Evolutionary conservation across 2,113 vertebrate species (phyloP).

Genomic region (Gymnocephalus cernua): DNA sequence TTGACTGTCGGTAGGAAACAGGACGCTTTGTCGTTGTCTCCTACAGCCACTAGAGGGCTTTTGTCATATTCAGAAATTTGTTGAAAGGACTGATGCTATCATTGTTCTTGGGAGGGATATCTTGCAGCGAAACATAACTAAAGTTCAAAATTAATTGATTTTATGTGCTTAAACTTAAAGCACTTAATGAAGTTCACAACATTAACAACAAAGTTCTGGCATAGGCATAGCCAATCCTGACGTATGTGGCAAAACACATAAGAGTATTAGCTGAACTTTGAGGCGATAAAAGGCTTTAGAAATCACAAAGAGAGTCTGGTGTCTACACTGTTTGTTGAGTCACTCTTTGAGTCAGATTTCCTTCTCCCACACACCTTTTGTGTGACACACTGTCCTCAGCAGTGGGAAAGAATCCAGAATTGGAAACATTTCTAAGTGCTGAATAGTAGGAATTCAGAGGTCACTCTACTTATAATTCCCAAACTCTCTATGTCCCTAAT

Average conservation of each 20-base stretch:
- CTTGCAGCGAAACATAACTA: neutral
- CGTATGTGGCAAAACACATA: neutral
- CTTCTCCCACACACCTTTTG: conserved; percentile 54
- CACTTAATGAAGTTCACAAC: neutral
- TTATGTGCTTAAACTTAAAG: conserved; percentile 2
- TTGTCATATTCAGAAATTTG: neutral
- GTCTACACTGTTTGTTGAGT: conserved; percentile 25
- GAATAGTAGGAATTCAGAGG: conserved; percentile 63
- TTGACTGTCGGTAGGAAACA: neutral
- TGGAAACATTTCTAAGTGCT: conserved; percentile 53
- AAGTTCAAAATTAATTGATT: neutral
- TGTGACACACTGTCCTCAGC: conserved; percentile 52
- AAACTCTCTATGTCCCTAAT: conserved; percentile 63
- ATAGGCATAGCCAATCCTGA: neutral
- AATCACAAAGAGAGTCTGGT: conserved; percentile 17
- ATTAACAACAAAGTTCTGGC: neutral
- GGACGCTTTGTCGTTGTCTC: neutral
- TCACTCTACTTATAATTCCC: conserved; percentile 62
- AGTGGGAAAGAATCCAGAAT: conserved; percentile 56
- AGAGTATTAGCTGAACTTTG: neutral
- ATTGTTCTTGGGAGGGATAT: neutral
- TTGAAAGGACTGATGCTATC: neutral
- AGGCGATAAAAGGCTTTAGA: conserved; percentile 5
- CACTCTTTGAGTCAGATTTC: conserved; percentile 43
- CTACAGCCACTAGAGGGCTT: too few species aligned